phyloP scores from a whole-genome alignment of 2,797 vertebrate species.

The Melanotaenia trifasciata region DNA sequence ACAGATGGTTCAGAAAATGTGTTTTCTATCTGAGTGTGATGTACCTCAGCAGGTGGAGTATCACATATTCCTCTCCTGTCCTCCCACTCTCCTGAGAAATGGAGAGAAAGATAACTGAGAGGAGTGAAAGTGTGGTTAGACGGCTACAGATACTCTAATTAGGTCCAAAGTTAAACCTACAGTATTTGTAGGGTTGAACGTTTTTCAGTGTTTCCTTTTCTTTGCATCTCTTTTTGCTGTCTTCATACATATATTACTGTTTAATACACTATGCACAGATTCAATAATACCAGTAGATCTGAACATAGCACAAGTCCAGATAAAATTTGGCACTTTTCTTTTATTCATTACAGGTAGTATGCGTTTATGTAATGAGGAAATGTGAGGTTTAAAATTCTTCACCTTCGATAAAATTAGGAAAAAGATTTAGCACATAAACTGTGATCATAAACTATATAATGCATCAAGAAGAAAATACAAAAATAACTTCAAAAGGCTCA shows the following conservation, averaged over 20 bases:
- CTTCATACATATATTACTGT: neutral
- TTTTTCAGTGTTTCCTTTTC: neutral
- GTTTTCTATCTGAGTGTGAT: constrained; percentile 57
- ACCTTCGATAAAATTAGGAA: too few relatives aligned
- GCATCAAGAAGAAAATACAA: too few relatives aligned
- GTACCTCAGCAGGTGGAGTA: constrained; percentile 86
- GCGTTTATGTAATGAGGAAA: too few relatives aligned
- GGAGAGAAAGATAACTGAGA: constrained; percentile 25
- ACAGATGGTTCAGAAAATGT: constrained; percentile 61
- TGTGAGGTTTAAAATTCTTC: too few relatives aligned
- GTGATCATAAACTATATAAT: too few relatives aligned
- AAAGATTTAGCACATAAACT: too few relatives aligned
- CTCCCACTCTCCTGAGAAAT: constrained; percentile 71
- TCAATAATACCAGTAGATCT: too few relatives aligned
- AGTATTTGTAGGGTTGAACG: constrained; percentile 38
- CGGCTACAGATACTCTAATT: constrained; percentile 65
- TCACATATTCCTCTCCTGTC: constrained; percentile 80
- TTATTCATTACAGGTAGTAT: too few relatives aligned
- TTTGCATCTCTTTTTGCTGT: neutral
- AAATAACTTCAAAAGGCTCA: too few relatives aligned
- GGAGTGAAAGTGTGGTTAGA: constrained; percentile 53
- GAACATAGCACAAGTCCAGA: too few relatives aligned
- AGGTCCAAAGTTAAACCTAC: constrained; percentile 46
- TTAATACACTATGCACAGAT: neutral
- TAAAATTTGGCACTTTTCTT: too few relatives aligned